Evolutionary conservation across 2,797 vertebrate species (phyloP).

Genomic region (Mycteria americana): DNA sequence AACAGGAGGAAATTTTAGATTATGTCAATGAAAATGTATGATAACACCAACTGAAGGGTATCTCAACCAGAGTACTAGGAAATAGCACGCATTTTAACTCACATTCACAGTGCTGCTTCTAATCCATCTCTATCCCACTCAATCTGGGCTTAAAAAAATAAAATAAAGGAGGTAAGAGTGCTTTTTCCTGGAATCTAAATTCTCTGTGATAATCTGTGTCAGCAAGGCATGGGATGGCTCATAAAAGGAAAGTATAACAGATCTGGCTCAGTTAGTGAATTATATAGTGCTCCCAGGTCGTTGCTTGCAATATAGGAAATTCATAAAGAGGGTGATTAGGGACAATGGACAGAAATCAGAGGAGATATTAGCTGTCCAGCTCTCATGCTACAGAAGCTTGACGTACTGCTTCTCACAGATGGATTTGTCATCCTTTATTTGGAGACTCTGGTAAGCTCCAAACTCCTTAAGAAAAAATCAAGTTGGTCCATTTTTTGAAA

Average conservation of each 20-base stretch:
- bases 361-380: neutral
- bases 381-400: neutral
- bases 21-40: neutral
- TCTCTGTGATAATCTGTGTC: neutral
- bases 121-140: neutral
- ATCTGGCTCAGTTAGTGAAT: neutral
- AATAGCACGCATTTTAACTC: neutral
- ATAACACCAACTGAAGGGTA: neutral
- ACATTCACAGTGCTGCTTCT: neutral
- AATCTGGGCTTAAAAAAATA: neutral
- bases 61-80: neutral
- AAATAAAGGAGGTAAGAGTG: neutral
- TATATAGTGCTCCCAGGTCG: neutral
- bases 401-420: neutral
- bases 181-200: neutral
- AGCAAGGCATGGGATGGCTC: neutral
- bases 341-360: neutral
- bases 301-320: neutral
- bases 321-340: neutral
- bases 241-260: neutral
- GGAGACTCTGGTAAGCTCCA: neutral
- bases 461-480: neutral
- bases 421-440: neutral
- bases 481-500: slow-evolving; percentile 6
- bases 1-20: neutral